Evolutionary conservation across 2,113 vertebrate species (phyloP).

Genomic region (Melanerpes aurifrons): DNA sequence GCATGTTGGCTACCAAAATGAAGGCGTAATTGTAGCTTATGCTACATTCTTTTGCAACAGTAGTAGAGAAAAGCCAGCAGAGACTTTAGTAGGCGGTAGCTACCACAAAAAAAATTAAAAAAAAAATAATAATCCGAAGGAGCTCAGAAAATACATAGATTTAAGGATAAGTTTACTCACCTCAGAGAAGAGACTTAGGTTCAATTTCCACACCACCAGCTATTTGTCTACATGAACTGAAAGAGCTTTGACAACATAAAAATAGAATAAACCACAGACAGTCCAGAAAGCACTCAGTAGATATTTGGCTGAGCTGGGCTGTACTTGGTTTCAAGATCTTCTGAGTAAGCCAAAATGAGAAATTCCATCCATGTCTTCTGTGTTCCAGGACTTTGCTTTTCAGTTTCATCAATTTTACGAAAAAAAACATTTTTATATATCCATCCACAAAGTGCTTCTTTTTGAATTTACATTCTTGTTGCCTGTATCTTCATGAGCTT

Average conservation of each 20-base stretch:
- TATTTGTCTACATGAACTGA: background rate
- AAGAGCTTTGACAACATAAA: background rate
- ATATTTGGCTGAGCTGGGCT: background rate
- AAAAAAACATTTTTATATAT: background rate
- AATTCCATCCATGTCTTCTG: background rate
- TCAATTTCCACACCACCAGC: background rate
- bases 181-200: background rate
- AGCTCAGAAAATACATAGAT: background rate
- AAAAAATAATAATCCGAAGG: background rate
- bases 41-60: constrained; percentile 1
- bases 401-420: background rate
- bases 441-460: background rate
- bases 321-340: background rate
- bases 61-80: background rate
- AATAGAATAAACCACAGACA: background rate
- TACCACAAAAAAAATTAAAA: background rate
- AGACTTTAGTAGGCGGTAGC: constrained; percentile 21
- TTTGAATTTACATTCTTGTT: background rate
- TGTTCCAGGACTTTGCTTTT: background rate
- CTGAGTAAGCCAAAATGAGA: background rate
- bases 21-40: constrained; percentile 57
- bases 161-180: background rate
- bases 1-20: constrained; percentile 35
- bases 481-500: background rate
- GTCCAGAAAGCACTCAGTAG: background rate